Evolutionary conservation across 2,797 vertebrate genomes (phyloP).

Genomic region (Cichlasoma orientale): DNA sequence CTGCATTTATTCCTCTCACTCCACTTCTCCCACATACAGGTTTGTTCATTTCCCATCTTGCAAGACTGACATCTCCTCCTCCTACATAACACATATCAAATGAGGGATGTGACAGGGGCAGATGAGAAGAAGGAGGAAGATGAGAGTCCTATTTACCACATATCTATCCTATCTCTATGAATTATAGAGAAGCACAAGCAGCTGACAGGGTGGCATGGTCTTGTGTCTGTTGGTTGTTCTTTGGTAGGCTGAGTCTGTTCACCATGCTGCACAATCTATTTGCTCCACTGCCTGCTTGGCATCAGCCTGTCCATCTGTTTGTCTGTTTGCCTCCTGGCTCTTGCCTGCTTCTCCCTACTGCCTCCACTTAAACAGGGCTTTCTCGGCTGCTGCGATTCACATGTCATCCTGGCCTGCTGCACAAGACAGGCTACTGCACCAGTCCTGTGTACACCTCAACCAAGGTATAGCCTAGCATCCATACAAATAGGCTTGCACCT

Average conservation of each 20-base stretch:
- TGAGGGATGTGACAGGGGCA: slow-evolving; percentile 79
- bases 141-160: slow-evolving; percentile 73
- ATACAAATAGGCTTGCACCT: slow-evolving; percentile 66
- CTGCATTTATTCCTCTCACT: slow-evolving; percentile 61
- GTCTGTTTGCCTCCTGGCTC: slow-evolving; percentile 80
- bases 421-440: slow-evolving; percentile 68
- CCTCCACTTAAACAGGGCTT: slow-evolving; percentile 76
- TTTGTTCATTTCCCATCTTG: slow-evolving; percentile 73
- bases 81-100: slow-evolving; percentile 76
- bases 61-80: slow-evolving; percentile 72
- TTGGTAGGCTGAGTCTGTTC: slow-evolving; percentile 76
- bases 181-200: slow-evolving; percentile 69
- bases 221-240: slow-evolving; percentile 76
- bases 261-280: slow-evolving; percentile 81
- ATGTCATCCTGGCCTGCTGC: slow-evolving; percentile 76
- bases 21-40: slow-evolving; percentile 63
- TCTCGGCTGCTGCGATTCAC: slow-evolving; percentile 76
- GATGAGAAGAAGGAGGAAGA: slow-evolving; percentile 71
- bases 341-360: slow-evolving; percentile 71
- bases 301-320: slow-evolving; percentile 82
- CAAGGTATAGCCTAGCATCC: slow-evolving; percentile 57
- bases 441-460: slow-evolving; percentile 60
- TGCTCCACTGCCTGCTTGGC: slow-evolving; percentile 80
- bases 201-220: slow-evolving; percentile 66
- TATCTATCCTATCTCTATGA: slow-evolving; percentile 70